Evolutionary conservation across 1,140 invertebrate genomes (phyloP).

Genomic region (Drosophila parvula): DNA sequence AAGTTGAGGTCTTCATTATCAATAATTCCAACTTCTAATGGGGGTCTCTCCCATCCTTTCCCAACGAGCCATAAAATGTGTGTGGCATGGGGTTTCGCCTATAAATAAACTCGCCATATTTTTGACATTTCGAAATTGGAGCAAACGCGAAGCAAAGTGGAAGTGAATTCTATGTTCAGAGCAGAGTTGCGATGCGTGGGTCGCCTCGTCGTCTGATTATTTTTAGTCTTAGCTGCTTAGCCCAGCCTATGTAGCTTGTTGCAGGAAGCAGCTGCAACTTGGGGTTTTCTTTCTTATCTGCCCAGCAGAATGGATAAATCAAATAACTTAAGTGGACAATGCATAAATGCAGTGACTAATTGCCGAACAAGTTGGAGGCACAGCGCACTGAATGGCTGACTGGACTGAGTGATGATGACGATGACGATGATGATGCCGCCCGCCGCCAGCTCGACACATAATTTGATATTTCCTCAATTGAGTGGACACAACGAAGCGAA

Average conservation of each 20-base stretch:
- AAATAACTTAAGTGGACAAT: conserved; percentile 32
- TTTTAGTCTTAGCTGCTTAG: conserved; percentile 43
- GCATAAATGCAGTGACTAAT: conserved; percentile 59
- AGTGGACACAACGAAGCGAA: conserved; percentile 36
- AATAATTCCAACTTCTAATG: conserved; percentile 11
- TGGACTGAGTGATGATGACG: conserved; percentile 40
- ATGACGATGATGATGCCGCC: not conserved
- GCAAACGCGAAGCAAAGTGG: conserved; percentile 40
- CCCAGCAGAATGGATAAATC: conserved; percentile 1
- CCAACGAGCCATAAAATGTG: conserved; percentile 14
- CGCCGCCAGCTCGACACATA: conserved; percentile 41
- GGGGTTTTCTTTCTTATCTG: conserved; percentile 10
- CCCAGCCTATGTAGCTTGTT: conserved; percentile 1
- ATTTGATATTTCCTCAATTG: conserved; percentile 81
- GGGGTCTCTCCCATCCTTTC: conserved; percentile 15
- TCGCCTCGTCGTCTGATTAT: conserved; percentile 51
- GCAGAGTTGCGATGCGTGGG: conserved; percentile 65
- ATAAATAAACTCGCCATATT: conserved; percentile 55
- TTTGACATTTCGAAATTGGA: conserved; percentile 73
- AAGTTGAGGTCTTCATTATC: not conserved
- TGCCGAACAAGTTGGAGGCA: conserved; percentile 55
- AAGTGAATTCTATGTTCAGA: not conserved
- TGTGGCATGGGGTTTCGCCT: conserved; percentile 16
- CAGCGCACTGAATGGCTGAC: conserved; percentile 40
- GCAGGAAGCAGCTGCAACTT: conserved; percentile 31